These are phyloP conservation scores for Amniataba percoides DNA, from an alignment of 2,797 vertebrate genomes.

Conservation along the genomic window DNA sequence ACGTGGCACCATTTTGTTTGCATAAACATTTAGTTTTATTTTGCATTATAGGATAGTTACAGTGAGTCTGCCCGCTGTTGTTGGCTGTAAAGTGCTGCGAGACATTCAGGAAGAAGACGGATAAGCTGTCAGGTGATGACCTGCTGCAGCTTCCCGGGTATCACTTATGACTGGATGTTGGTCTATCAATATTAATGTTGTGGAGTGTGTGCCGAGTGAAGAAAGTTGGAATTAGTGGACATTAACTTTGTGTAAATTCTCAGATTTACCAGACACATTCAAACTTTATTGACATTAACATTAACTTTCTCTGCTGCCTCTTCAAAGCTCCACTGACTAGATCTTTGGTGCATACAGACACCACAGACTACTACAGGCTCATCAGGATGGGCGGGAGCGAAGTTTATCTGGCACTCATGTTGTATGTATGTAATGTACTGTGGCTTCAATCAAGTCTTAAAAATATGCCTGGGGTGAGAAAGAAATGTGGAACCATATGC, in stretches of 20 bases:
- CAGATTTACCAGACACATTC: neutral
- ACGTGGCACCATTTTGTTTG: constrained; percentile 18
- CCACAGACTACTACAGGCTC: neutral
- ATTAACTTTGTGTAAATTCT: constrained; percentile 2
- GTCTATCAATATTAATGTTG: constrained; percentile 11
- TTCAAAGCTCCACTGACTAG: neutral
- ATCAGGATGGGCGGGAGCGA: neutral
- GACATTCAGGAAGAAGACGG: constrained; percentile 16
- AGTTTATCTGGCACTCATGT: neutral
- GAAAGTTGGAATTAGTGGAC: neutral
- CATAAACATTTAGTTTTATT: constrained; percentile 19
- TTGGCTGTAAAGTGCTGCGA: constrained; percentile 2
- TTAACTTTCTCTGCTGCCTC: neutral
- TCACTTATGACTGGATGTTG: constrained; percentile 19
- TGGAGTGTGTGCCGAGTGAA: neutral
- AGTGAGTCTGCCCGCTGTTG: neutral
- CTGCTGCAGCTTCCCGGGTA: neutral
- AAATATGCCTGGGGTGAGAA: neutral
- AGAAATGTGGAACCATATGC: neutral
- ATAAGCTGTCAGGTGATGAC: neutral
- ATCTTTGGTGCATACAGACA: neutral
- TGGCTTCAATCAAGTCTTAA: neutral
- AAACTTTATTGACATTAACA: too few species aligned
- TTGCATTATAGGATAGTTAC: neutral
- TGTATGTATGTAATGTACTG: neutral